Evolutionary conservation across 2,797 vertebrate species (phyloP), one percentile per base, ranked within the genome.

Genomic region (Neopelma chrysocephalum): DNA sequence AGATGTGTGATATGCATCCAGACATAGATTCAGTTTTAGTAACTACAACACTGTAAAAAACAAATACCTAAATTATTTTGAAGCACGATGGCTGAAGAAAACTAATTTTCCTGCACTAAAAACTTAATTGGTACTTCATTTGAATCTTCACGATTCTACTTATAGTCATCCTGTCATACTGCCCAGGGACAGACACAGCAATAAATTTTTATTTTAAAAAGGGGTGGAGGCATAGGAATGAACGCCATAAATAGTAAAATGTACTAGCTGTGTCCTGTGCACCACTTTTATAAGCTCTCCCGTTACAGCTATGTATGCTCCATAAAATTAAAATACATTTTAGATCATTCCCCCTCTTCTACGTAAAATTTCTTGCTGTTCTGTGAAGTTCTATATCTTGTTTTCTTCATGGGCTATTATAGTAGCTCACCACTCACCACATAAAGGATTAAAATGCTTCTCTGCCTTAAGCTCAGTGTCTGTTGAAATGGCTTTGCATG

Each of bases 391-490:
- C 51, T 31, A 22, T 51, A 62, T 38, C 86, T 93, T 72, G 78
- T 93, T 94, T 87, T 92, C 87, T 91, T 88, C 83, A 54, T 82
- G 61, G 84, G 77, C 72, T 85, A 79, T 79, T 92, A 65, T 29
- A 87, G 61, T 10, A 72, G 77, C 88, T 90, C 79, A 86, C 58
- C 15, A 42, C 54, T 93, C 96, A 82, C 84, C 82, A 88, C 61
- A 87, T 65, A 83, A 84, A 84, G 93, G 82, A 90, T 92, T 72
- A 93, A 94, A 86, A 71, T 43, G 80, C 82, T 88, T 92, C 92
- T 94, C 91, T 94, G 93, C 80, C 87, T 88, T 95, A 91, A 96
- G 92, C 94, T 95, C 72, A 54, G 56, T 78, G 87, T 89, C 93
- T 94, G 93, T 85, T 61, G 93, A 89, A 96, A 95, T 65, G 90